Evolutionary conservation across 2,113 vertebrate genomes (phyloP), one percentile per base, ranked within the genome.

Genomic region (Pelecanus crispus): DNA sequence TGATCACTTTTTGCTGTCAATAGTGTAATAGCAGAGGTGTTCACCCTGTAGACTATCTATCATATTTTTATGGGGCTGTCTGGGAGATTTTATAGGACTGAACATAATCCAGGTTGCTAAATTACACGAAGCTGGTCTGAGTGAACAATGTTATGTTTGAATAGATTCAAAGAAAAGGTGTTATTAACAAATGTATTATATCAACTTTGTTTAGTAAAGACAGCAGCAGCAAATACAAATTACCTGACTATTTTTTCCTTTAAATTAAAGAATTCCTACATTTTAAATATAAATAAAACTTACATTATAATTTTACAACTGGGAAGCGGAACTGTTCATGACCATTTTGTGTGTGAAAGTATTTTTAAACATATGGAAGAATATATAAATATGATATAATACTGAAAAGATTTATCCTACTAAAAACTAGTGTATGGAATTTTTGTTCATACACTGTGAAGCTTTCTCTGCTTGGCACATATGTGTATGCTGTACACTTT

Each of bases 1-100:
- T 55, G 88, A 96, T 93, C 67, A 59, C 75, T 91, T 96, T 93
- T 77, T 62, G 56, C 66, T 86, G 80, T 86, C 92, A 92, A 25
- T 61, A 74, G 24, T 56, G 55, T 70, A 94, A 94, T 36, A 88
- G 59, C 63, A 81, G 88, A 94, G 59, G 79, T 90, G 67, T 88
- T 88, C 72, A 67, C 59, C 7, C 40, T 88, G n/a, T 38, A 55
- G 79, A 73, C 90, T 63, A 83, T 94, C 55, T 95, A 66, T 77
- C 88, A 62, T 17, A 31, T 50, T 88, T 94, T 86, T 74, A 90
- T 90, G 63, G 14, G 12, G 31, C 63, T 93, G 24, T 86, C 70
- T 92, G 29, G 79, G 71, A 88, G 77, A 61, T 74, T 81, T 90
- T 63, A 81, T 66, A 93, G 45, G 24, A 55, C 50, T 62, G 81